Base-by-base conservation (phyloP, 64 coral and sea anemone genomes). In the Montipora efflorescens region DNA sequence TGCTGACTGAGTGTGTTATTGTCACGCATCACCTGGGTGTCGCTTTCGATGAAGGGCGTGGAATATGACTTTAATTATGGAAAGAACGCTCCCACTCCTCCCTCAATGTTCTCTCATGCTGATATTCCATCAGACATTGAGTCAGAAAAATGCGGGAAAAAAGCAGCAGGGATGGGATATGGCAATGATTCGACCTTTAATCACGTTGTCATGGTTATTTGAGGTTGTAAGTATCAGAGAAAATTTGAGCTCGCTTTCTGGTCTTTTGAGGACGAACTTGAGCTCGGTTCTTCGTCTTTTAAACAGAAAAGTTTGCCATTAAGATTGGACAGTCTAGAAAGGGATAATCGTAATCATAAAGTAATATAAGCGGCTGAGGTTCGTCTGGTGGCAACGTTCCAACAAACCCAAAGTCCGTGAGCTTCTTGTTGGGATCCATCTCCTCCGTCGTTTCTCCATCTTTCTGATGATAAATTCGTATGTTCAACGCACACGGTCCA, bases 331-430 rank as follows among this genome's bases (percentile, higher is more conserved):
- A 94, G 47, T 92, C 76, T 0, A 97, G 67, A 20, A 79, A 19
- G 16, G 95, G 95, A 71, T 95, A 97, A 43, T 94, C 89, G 51
- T 95, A 97, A 68, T 95, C 96, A 14, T 97, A 97, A 51, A 95
- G 89, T 77, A 97, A 80, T 1, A 76, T 79, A 4, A 88, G 18
- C 7, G 90, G 61, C 25, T 90, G 57, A 0, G 90, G 79, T n/a
- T 75, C 36, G 1, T 97, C 89, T 9, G 74, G 69, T 10, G 70
- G 57, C 21, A 78, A 59, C 46, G 76, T 84, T 47, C 96, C 96
- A 51, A 10, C 28, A 84, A 85, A 92, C 28, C 96, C 96, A n/a
- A 89, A 92, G 14, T 97, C 84, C 21, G 72, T 79, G 0, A 97
- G 78, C 4, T 83, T 89, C 84, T 75, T 91, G 48, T 59, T 47